phyloP scores from a whole-genome alignment of 2,888 invertebrate genomes.

The Abscondita cerata region DNA sequence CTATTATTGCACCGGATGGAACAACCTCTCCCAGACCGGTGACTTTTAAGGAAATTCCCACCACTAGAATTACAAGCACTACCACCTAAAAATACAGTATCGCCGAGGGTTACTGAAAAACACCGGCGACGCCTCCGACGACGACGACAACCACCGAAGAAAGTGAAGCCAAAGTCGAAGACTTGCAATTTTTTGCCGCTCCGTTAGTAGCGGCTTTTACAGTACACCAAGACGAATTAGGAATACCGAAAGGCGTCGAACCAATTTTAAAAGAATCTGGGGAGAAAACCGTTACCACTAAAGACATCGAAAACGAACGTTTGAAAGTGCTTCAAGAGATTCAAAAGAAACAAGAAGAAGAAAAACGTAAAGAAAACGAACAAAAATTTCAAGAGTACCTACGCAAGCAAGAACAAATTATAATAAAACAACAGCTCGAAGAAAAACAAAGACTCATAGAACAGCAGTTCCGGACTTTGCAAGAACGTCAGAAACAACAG shows the following conservation, averaged over 20 bases:
- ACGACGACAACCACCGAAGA: conserved; percentile 73
- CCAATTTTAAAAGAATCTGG: conserved; percentile 68
- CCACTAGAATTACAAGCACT: background rate
- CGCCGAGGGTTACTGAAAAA: background rate
- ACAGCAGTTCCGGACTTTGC: conserved; percentile 65
- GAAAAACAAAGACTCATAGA: conserved; percentile 67
- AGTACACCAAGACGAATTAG: conserved; percentile 81
- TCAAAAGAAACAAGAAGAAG: conserved; percentile 39
- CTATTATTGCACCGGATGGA: conserved; percentile 62
- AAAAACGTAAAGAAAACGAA: conserved; percentile 33
- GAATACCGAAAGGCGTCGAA: conserved; percentile 79
- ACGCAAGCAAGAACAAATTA: conserved; percentile 56
- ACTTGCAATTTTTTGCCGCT: conserved; percentile 82
- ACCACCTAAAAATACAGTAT: background rate
- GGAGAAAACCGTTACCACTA: conserved; percentile 40
- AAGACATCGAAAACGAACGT: conserved; percentile 34
- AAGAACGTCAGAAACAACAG: conserved; percentile 69
- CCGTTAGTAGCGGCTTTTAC: conserved; percentile 86
- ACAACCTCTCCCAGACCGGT: conserved; percentile 46
- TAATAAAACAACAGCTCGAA: conserved; percentile 61
- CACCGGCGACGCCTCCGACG: conserved; percentile 65
- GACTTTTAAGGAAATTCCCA: background rate
- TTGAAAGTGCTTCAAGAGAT: conserved; percentile 39
- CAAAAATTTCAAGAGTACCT: conserved; percentile 56
- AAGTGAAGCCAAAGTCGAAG: conserved; percentile 69